phyloP scores from a whole-genome alignment of 1,140 invertebrate species.

The Sarcophaga peregrina region DNA sequence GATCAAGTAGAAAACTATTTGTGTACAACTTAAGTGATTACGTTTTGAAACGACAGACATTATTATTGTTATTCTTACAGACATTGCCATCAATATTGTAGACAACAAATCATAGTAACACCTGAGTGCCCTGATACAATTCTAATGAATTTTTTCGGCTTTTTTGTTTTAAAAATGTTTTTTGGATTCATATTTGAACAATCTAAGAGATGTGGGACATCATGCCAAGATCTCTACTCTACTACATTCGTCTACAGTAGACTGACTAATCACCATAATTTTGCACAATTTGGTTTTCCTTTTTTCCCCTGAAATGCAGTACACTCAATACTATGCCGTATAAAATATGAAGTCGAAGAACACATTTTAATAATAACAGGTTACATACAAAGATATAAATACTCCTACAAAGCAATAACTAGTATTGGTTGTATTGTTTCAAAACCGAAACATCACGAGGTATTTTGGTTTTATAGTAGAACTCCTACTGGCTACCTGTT shows the following conservation, averaged over 20 bases:
- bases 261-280: conserved; percentile 13
- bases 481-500: conserved; percentile 17
- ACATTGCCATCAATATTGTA: neutral
- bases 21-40: no score
- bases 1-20: neutral
- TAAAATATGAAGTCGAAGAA: neutral
- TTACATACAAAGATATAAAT: neutral
- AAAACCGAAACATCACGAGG: conserved; percentile 14
- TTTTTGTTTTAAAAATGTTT: neutral
- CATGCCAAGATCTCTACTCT: conserved; percentile 12
- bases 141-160: conserved; percentile 31
- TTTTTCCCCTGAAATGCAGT: no score
- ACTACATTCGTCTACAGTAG: neutral
- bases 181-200: neutral
- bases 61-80: neutral
- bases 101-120: conserved; percentile 26
- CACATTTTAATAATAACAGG: conserved; percentile 31
- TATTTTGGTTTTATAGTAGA: neutral
- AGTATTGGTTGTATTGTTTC: neutral
- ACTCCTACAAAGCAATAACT: neutral
- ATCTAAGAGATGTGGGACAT: conserved; percentile 29
- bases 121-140: conserved; percentile 19
- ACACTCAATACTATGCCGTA: neutral
- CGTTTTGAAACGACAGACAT: neutral
- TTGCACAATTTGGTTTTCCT: conserved; percentile 21